Evolutionary conservation across 2,888 invertebrate genomes (phyloP).

Genomic region (Andrena bucephala): DNA sequence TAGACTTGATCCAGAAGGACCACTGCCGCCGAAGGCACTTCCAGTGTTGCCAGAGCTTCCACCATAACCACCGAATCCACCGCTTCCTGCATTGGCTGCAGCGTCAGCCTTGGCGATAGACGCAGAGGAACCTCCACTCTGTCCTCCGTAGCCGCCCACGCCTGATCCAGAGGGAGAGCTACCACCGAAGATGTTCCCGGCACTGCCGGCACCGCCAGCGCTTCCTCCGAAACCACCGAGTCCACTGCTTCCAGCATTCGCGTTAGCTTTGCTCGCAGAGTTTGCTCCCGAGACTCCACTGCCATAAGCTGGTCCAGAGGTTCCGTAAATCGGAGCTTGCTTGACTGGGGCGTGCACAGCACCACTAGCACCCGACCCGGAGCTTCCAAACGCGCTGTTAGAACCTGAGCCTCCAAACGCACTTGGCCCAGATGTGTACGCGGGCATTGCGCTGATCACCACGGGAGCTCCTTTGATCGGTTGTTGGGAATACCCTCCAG

Average conservation of each 20-base stretch:
- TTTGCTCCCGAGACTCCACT: background rate
- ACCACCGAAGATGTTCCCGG: background rate
- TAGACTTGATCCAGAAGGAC: background rate
- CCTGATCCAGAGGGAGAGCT: background rate
- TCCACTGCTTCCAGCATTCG: background rate
- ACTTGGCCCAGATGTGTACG: background rate
- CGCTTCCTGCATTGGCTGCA: background rate
- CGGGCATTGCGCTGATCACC: background rate
- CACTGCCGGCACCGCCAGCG: background rate
- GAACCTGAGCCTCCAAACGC: constrained; percentile 1
- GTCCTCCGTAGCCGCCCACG: constrained; percentile 9
- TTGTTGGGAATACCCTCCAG: constrained; percentile 1
- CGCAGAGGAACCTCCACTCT: constrained; percentile 37
- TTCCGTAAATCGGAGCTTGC: background rate
- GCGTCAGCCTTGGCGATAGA: background rate
- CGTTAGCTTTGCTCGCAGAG: background rate
- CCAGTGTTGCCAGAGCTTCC: background rate
- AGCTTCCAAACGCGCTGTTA: background rate
- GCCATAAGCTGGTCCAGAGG: background rate
- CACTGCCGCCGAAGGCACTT: too few species aligned
- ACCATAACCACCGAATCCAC: background rate
- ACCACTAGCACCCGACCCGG: constrained; percentile 18
- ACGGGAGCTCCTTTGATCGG: background rate
- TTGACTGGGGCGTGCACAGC: background rate
- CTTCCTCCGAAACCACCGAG: background rate